Conservation (phyloP, 2,113 vertebrate species). For the Labeo catla region DNA sequence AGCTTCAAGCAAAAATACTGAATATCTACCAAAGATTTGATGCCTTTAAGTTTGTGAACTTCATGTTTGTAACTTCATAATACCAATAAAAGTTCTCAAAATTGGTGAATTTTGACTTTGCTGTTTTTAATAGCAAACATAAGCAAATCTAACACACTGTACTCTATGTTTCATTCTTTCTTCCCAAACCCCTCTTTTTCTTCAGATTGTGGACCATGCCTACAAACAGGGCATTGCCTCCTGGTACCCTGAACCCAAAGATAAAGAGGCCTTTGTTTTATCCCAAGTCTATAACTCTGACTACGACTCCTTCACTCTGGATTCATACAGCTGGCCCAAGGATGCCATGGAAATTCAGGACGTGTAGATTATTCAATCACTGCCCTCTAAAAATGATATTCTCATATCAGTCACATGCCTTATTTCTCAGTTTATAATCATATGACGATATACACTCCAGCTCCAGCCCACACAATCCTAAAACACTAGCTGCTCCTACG, state of each 20-base stretch:
- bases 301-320: slow-evolving; percentile 89
- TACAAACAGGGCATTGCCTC: slow-evolving; percentile 90
- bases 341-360: slow-evolving; percentile 86
- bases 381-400: background rate
- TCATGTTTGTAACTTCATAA: background rate
- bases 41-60: background rate
- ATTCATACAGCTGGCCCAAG: slow-evolving; percentile 88
- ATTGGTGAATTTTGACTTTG: background rate
- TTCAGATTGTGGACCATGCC: slow-evolving; percentile 87
- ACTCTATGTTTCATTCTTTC: background rate
- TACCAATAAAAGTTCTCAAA: background rate
- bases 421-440: slow-evolving; percentile 12
- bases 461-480: background rate
- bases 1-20: background rate
- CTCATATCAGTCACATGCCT: slow-evolving; percentile 34
- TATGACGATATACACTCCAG: slow-evolving; percentile 5
- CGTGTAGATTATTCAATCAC: slow-evolving; percentile 73
- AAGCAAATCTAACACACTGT: background rate
- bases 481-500: background rate
- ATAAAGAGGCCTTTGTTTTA: slow-evolving; percentile 92
- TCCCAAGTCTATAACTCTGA: slow-evolving; percentile 88
- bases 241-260: slow-evolving; percentile 90
- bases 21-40: background rate
- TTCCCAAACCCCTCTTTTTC: background rate
- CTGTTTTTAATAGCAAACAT: background rate